Evolutionary conservation across 2,113 vertebrate genomes (phyloP).

Genomic region (Meleagris gallopavo): DNA sequence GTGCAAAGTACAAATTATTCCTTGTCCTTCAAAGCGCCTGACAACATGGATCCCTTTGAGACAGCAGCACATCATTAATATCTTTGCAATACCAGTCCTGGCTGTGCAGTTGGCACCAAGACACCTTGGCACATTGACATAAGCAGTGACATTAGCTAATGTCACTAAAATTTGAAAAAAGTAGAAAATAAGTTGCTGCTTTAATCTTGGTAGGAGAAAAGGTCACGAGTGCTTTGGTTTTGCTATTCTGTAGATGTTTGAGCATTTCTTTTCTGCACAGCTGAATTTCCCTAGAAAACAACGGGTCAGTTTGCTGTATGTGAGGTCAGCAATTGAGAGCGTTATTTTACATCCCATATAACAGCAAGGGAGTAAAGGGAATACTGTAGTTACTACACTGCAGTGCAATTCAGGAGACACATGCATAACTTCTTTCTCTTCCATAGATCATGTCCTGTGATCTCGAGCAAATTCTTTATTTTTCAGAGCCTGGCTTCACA

Average conservation of each 20-base stretch:
- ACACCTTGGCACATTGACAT: background rate
- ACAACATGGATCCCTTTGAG: background rate
- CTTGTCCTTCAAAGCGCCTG: conserved; percentile 36
- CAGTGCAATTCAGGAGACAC: background rate
- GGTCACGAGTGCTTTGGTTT: background rate
- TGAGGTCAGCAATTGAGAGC: background rate
- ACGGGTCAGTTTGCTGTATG: background rate
- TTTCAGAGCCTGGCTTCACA: background rate
- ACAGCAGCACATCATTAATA: background rate
- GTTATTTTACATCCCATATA: background rate
- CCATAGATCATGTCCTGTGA: background rate
- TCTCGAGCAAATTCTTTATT: background rate
- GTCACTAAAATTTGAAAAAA: background rate
- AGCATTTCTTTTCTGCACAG: background rate
- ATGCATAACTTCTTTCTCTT: background rate
- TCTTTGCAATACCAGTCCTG: background rate
- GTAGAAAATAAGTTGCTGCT: background rate
- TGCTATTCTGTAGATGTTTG: background rate
- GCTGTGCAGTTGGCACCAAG: background rate
- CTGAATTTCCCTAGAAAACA: background rate
- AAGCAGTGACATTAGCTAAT: background rate
- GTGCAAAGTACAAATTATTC: background rate
- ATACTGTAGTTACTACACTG: background rate
- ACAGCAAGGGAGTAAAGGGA: background rate
- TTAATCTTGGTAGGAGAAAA: background rate